Evolutionary conservation across 2,113 vertebrate genomes (phyloP).

Genomic region (Phrynosoma platyrhinos): DNA sequence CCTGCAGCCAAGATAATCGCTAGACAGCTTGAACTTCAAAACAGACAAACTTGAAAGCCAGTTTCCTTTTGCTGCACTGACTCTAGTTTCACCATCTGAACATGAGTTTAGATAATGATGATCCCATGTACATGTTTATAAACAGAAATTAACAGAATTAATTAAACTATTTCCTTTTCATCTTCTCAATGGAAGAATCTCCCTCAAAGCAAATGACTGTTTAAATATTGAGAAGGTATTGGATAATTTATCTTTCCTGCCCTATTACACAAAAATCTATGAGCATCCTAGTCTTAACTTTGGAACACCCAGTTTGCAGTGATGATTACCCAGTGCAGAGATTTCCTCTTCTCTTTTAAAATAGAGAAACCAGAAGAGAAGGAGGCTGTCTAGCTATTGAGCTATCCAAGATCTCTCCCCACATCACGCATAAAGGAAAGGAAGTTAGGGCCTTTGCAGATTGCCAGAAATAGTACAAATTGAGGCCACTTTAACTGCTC

Average conservation of each 20-base stretch:
- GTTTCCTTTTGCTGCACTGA: background rate
- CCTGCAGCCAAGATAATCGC: background rate
- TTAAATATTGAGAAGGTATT: background rate
- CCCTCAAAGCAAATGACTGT: background rate
- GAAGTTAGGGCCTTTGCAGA: no score
- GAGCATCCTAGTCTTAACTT: background rate
- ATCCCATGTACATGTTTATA: background rate
- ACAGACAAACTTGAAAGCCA: background rate
- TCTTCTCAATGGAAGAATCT: background rate
- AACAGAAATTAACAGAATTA: background rate
- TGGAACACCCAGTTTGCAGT: background rate
- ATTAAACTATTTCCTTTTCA: background rate
- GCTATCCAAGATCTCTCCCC: no score
- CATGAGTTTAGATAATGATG: background rate
- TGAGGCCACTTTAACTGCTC: no score
- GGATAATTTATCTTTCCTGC: background rate
- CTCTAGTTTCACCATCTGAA: background rate
- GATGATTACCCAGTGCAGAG: background rate
- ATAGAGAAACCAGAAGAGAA: background rate
- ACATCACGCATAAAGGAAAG: background rate
- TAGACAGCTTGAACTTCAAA: background rate
- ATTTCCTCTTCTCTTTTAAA: no score
- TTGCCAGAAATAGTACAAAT: no score
- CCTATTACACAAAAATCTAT: background rate
- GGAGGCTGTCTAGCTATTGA: background rate